Evolutionary conservation across 2,797 vertebrate genomes (phyloP), one percentile per base, ranked within the genome.

Genomic region (Falco rusticolus): DNA sequence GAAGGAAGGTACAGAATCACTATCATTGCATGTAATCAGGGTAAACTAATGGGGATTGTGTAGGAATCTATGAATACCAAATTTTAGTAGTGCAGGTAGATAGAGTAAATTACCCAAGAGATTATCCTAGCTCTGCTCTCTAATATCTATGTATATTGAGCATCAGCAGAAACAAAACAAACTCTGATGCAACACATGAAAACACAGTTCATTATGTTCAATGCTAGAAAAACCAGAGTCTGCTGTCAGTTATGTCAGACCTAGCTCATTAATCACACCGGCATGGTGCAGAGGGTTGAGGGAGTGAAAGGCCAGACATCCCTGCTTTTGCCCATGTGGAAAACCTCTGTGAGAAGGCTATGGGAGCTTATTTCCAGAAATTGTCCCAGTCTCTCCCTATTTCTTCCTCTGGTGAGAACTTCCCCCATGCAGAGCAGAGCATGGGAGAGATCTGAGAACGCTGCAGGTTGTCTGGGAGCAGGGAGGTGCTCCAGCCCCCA

Each of bases 31-130:
- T 61, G 39, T 65, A 93, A 78, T 72, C 47, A 81, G 24, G 26
- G 13, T 88, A 93, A 95, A 86, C 39, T 85, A 69, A 65, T 43
- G 41, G 37, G 33, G 43, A 72, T 61, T 72, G 25, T 69, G 20
- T 41, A 86, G 43, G 50, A 96, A 84, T 87, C 79, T 39, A 84
- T 48, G 57, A 80, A 96, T 90, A 87, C 2, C 29, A 84, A 87
- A 75, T 91, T 77, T 68, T 59, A 84, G 34, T 41, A 33, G 26
- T 33, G 25, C 24, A 78, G 18, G 4, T 39, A 85, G 59, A 56
- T 39, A 59, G 10, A 51, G 18, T 56, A 90, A 87, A 88, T 88
- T 82, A 59, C 43, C 63, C 76, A 60, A 66, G 65, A 86, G 29
- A 76, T 78, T 72, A 88, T 63, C 6, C 19, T n/a, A 66, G 20